Evolutionary conservation across 2,113 vertebrate genomes (phyloP), one percentile per base, ranked within the genome.

Genomic region (Periophthalmodon schlosseri): DNA sequence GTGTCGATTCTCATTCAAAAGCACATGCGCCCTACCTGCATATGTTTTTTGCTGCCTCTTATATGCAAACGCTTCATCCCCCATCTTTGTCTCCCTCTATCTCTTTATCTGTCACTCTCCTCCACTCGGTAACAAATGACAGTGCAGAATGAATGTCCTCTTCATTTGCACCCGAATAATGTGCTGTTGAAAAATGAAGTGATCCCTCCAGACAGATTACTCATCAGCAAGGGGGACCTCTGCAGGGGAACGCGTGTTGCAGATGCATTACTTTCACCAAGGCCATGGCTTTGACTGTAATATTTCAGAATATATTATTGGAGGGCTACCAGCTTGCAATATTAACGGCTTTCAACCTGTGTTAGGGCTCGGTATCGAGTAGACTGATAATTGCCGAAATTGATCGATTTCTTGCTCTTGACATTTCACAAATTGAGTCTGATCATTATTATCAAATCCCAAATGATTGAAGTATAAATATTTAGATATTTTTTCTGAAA

Each of bases 121-220:
- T 50, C 54, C 64, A 69, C 47, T 66, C 71, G 23, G 69, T 86
- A 81, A 77, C 84, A 87, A 89, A 88, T 20, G 68, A 82, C 82
- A 70, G 77, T 36, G 79, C 78, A 74, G 74, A 89, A 91, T 91
- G 81, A 85, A 91, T 86, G 90, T 84, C 78, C 84, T 84, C 80
- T 86, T 91, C 89, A 84, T 91, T 91, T 90, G 86, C 73, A 34
- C 74, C 52, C 52, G 76, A 57, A 74, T 86, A 92, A 91, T 87
- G 82, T 89, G 76, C 82, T 77, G 87, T 89, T 88, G 91, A 93
- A 87, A 92, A 91, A 93, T 90, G 89, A 90, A 91, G 84, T 86
- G 84, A 87, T 84, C 84, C 79, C 78, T 87, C 79, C 73, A 85
- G 84, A 80, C 87, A 82, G 89, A 92, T 90, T 87, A 86, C 76